Evolutionary conservation across 2,888 invertebrate genomes (phyloP).

Genomic region (Teleogryllus oceanicus): DNA sequence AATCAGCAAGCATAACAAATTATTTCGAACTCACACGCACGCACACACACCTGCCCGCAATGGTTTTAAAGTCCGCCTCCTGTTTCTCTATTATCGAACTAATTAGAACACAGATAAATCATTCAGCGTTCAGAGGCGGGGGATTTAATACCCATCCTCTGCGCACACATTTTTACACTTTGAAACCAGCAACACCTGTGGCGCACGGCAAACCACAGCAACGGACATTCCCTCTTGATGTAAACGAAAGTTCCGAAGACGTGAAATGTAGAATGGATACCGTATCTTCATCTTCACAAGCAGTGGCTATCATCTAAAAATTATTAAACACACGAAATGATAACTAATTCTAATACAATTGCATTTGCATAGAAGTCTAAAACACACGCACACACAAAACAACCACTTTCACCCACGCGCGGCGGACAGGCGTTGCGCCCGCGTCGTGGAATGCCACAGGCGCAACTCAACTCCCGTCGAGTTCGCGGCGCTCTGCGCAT

Average conservation of each 20-base stretch:
- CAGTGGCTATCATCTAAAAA: too few species aligned
- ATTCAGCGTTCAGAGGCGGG: too few species aligned
- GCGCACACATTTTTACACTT: neutral
- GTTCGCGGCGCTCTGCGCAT: neutral
- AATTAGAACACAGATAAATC: too few species aligned
- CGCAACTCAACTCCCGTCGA: neutral
- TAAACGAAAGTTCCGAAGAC: neutral
- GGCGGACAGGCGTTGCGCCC: neutral
- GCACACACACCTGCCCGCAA: too few species aligned
- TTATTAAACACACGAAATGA: neutral
- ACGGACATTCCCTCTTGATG: neutral
- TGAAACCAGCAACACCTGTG: neutral
- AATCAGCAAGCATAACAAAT: too few species aligned
- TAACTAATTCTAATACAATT: neutral
- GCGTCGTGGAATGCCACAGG: slow-evolving; percentile 2
- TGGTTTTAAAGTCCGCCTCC: too few species aligned
- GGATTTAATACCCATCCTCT: neutral
- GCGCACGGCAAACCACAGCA: neutral
- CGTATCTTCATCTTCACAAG: too few species aligned
- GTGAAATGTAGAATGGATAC: too few species aligned
- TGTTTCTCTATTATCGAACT: too few species aligned
- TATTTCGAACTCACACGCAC: too few species aligned
- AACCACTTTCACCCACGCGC: slow-evolving; percentile 7
- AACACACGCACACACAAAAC: neutral
- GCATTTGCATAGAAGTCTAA: neutral